Base-by-base conservation (phyloP, 2,888 invertebrate species). In the Thymelicus lineola region DNA sequence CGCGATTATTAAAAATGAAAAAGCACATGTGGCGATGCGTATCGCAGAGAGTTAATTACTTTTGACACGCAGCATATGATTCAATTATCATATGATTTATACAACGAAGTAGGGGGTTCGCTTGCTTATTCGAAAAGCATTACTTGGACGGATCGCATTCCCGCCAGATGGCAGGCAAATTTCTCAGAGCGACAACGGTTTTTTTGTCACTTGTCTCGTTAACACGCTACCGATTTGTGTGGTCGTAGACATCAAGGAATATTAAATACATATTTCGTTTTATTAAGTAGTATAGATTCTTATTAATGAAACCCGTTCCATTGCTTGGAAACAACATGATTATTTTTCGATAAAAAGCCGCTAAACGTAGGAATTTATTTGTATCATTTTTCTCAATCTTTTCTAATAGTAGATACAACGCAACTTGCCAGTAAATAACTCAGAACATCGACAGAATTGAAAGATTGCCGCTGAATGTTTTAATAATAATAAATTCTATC, bases 51-150 rank as follows among this genome's bases (percentile, higher is more conserved):
- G 91, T 92, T 93, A 92, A 93, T 93, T 93, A 91, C 93, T 89
- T 92, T 84, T 92, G 93, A 93, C 93, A 90, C 85, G 90, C 91
- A 88, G 93, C 93, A 93, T 93, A 93, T 93, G 93, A 93, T 93
- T 93, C 93, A 93, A 93, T 93, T 93, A 93, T 89, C 90, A 85
- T 90, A 93, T 93, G 93, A 93, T 93, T 93, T 93, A 93, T 90
- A 79, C 79, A 82, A 79, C 81, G 85, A 84, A 84, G 84, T 80
- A 84, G 83, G 82, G 79, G 81, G 79, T 79, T 78, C 79, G 77
- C 77, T 81, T 77, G 86, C 84, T 89, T 90, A 28, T 28, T 42
- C 91, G 90, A 89, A 91, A 86, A 87, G 83, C 82, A 88, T 91
- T 89, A 88, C 85, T 87, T 82, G 79, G 73, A 79, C 77, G 81